A percentile compares a stretch with the other conserved stretches of the same genome.
Conservation (phyloP, 1,140 invertebrate species). For the Conopomorpha cramerella region DNA sequence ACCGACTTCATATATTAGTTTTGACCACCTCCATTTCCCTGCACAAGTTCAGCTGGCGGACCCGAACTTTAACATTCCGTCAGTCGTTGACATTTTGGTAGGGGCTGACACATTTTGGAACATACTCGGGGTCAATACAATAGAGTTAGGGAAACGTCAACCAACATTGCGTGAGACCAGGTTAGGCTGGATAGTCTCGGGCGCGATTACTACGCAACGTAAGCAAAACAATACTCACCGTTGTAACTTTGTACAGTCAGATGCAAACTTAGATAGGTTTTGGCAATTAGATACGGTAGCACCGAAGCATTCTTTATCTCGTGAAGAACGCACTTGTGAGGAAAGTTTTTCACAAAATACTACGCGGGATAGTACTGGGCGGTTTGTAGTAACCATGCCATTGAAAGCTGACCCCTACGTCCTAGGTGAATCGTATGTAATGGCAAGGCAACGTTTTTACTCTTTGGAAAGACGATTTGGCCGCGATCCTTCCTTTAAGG, state of each 20-base stretch:
- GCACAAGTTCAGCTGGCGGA: constrained; percentile 2
- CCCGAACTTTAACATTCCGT: constrained; percentile 1
- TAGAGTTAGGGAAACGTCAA: constrained; percentile 4
- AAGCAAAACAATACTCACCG: not conserved
- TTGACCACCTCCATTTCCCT: no score
- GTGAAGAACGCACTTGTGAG: constrained; percentile 5
- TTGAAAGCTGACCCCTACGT: constrained; percentile 9
- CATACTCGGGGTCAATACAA: not conserved
- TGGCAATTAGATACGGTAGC: constrained; percentile 7
- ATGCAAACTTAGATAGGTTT: constrained; percentile 4
- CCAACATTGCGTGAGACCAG: no score
- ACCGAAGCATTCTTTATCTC: constrained; percentile 1
- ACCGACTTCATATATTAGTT: no score
- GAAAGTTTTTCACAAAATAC: constrained; percentile 4
- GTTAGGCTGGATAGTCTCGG: constrained; percentile 9
- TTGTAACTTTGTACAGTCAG: no score
- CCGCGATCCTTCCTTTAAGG: constrained; percentile 4
- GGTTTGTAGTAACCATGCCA: constrained; percentile 10
- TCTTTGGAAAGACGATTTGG: constrained; percentile 9
- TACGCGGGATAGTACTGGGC: constrained; percentile 1
- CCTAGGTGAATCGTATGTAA: constrained; percentile 11
- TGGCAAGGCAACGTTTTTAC: constrained; percentile 6
- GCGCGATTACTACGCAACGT: not conserved
- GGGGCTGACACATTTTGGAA: no score
- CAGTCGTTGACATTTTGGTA: constrained; percentile 1